Evolutionary conservation across 2,797 vertebrate species (phyloP).

Genomic region (Anabas testudineus): DNA sequence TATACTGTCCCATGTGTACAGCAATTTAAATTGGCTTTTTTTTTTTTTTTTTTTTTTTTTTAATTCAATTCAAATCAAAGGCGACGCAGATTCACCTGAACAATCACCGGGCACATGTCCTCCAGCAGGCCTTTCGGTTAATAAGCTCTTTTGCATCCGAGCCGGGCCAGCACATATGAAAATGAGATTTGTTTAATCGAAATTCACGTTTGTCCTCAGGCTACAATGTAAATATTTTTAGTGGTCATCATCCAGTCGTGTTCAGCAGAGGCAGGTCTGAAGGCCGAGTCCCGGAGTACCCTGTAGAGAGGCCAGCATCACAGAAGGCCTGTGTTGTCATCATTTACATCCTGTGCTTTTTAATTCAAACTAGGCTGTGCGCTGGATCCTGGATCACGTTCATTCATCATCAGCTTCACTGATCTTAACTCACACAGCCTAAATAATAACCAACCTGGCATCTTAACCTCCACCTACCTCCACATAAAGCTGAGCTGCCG

Average conservation of each 20-base stretch:
- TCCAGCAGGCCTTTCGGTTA: conserved; percentile 5
- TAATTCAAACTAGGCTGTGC: no score
- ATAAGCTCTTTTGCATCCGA: conserved; percentile 50
- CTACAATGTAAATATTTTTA: conserved; percentile 40
- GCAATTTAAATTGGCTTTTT: no score
- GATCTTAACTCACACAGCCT: no score
- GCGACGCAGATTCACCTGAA: not conserved
- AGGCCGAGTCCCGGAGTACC: conserved; percentile 24
- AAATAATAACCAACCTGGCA: no score
- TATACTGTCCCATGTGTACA: no score
- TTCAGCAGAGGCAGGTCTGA: not conserved
- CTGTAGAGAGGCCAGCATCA: not conserved
- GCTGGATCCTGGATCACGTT: no score
- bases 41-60: not conserved
- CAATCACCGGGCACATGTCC: not conserved
- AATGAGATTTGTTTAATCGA: conserved; percentile 61
- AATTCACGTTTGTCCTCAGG: conserved; percentile 53
- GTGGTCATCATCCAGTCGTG: not conserved
- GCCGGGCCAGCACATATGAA: conserved; percentile 28
- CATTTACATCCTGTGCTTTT: no score
- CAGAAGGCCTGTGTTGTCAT: no score
- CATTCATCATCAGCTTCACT: no score
- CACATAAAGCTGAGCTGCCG: not conserved
- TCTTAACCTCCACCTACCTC: no score
- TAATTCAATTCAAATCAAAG: not conserved